Evolutionary conservation across 2,113 vertebrate genomes (phyloP), one percentile per base, ranked within the genome.

Genomic region (Petromus typicus): DNA sequence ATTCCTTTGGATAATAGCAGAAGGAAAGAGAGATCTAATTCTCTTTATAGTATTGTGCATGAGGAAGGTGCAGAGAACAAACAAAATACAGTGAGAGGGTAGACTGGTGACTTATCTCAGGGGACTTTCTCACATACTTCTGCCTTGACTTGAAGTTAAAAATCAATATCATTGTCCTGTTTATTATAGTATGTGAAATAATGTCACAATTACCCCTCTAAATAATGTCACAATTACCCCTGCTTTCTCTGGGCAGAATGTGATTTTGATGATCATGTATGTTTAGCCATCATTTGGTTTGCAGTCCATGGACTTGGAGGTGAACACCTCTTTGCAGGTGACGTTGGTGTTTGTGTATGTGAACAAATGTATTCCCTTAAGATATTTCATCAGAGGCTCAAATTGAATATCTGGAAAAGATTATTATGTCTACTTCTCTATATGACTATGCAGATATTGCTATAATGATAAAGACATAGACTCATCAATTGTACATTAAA

Each of bases 361-460:
- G 5, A 17, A 59, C 2, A 89, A 30, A 12, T 64, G 4, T 14
- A 16, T 63, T 90, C 73, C 12, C 18, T 75, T 73, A 57, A 66
- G 57, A 16, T 30, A 57, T n/a, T 76, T 73, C 95, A 75, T 86
- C 13, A 40, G 37, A 30, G 69, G 9, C 6, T 12, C 54, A 71
- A 90, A 48, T 56, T 91, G 5, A 93, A 78, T 48, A 86, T 63
- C 11, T 86, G 34, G 56, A 56, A 90, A 93, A 75, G 34, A 84
- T 48, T 85, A 37, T 3, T 40, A 48, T n/a, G 20, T 30, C 27
- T 43, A 87, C 61, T 7, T 81, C 59, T 76, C 54, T 48, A 40
- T 40, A 54, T 87, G 61, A 34, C 40, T 45, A 37, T 61, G 32
- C 25, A 79, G 9, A n/a, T 51, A 59, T 45, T 90, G 22, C 6